These are phyloP conservation scores for Phoxinus phoxinus DNA, from an alignment of 2,113 vertebrate species.

Conservation along the genomic window DNA sequence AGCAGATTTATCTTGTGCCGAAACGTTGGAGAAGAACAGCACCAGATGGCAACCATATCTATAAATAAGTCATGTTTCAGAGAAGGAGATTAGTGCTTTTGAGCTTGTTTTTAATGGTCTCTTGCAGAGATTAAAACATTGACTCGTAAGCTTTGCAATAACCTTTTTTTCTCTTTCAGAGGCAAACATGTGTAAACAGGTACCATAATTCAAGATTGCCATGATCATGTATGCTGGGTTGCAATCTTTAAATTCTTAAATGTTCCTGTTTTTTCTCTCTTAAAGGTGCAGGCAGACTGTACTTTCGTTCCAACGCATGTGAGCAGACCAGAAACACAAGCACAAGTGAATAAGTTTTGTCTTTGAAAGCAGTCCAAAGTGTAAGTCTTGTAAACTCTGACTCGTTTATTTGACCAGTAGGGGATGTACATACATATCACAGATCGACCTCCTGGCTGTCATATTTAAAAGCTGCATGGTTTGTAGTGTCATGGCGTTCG, in stretches of 20 bases:
- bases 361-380: not conserved
- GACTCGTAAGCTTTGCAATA: conserved; percentile 72
- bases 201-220: not conserved
- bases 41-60: conserved; percentile 79
- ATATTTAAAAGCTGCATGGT: not conserved
- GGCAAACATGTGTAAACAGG: conserved; percentile 65
- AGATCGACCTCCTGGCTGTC: not conserved
- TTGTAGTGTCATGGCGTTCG: not conserved
- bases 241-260: not conserved
- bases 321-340: not conserved
- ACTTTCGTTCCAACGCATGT: not conserved
- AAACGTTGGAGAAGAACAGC: conserved; percentile 43
- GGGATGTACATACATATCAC: not conserved
- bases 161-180: conserved; percentile 67
- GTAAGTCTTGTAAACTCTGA: not conserved
- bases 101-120: conserved; percentile 76
- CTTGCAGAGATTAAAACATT: conserved; percentile 71
- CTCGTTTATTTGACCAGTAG: not conserved
- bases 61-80: conserved; percentile 77
- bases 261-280: not conserved
- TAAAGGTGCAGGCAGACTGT: not conserved
- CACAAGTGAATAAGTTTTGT: not conserved
- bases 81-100: conserved; percentile 77
- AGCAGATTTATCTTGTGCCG: conserved; percentile 36
- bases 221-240: not conserved